These are phyloP conservation scores for Sinhomidia bicolor DNA, from an alignment of 2,888 invertebrate species.

Conservation along the genomic window DNA sequence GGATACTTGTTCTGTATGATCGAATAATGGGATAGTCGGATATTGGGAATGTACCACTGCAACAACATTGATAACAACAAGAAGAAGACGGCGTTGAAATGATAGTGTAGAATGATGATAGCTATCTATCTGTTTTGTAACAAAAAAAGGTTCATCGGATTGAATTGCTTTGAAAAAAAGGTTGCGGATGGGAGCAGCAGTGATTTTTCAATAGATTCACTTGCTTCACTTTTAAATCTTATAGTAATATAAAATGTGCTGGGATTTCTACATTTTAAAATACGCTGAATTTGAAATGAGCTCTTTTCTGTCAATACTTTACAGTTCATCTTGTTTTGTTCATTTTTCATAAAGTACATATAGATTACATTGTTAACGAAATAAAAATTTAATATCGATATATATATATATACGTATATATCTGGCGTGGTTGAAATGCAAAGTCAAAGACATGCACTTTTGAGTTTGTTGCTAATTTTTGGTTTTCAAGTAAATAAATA, in stretches of 20 bases:
- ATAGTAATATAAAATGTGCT: conserved; percentile 4
- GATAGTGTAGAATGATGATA: conserved; percentile 23
- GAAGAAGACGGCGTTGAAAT: conserved; percentile 1
- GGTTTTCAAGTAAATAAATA: too few species aligned
- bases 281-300: conserved; percentile 29
- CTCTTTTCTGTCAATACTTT: conserved; percentile 49
- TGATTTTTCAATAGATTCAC: conserved; percentile 32
- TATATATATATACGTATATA: too few species aligned
- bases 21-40: too few species aligned
- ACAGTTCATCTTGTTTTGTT: conserved; percentile 47
- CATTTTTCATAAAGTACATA: conserved; percentile 23
- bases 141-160: conserved; percentile 22
- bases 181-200: background rate
- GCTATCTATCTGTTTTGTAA: background rate
- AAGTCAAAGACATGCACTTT: too few species aligned
- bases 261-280: conserved; percentile 10
- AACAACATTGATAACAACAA: background rate
- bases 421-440: too few species aligned
- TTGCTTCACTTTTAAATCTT: too few species aligned
- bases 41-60: background rate
- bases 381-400: too few species aligned
- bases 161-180: conserved; percentile 3
- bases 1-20: too few species aligned
- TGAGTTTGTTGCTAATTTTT: too few species aligned
- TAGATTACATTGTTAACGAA: background rate